Evolutionary conservation across 2,888 invertebrate genomes (phyloP), one percentile per base, ranked within the genome.

Genomic region (Sphaerophoria rueppellii): DNA sequence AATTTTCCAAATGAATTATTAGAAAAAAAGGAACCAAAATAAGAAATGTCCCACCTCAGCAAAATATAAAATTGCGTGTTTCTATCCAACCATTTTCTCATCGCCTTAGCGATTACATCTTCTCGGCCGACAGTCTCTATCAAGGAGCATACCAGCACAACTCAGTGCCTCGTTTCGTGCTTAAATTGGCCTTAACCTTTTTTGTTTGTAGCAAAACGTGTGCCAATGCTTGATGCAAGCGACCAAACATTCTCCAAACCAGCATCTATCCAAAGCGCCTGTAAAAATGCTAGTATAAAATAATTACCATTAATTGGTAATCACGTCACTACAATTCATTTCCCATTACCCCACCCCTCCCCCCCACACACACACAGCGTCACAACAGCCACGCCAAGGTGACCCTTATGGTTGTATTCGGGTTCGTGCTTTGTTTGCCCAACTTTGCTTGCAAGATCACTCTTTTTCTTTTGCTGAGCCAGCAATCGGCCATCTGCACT

Each of bases 261-360:
- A 74, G 69, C 71, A 69, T 60, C 82, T 74, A 35, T 46, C 75
- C 50, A 54, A 43, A 70, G 80, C 71, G 24, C 74, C 76, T 73
- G 81, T 78, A 75, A 86, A 87, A 88, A 88, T 88, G 87, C 87
- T 87, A 88, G 88, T 88, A 87, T 88, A 87, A 88, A 88, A 88
- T 88, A 88, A 88, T 89, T 88, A 88, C 88, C 87, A 88, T 88
- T 89, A 88, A 88, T 88, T 88, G 88, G 79, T 86, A 82, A 87
- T 85, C 87, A 85, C 76, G 69, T 76, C 76, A 70, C 81, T 81
- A 77, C 85, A 85, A 77, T 81, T 81, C 85, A 85, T 85, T 76
- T 74, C 52, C 74, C 78, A 74, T 43, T 9, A n/a, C 24, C 24
- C 24, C 24, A 2, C 2, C 24, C 24, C 2, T 2, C 24, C 24